Conservation (phyloP, 2,888 invertebrate genomes). For the Andrena camellia region DNA sequence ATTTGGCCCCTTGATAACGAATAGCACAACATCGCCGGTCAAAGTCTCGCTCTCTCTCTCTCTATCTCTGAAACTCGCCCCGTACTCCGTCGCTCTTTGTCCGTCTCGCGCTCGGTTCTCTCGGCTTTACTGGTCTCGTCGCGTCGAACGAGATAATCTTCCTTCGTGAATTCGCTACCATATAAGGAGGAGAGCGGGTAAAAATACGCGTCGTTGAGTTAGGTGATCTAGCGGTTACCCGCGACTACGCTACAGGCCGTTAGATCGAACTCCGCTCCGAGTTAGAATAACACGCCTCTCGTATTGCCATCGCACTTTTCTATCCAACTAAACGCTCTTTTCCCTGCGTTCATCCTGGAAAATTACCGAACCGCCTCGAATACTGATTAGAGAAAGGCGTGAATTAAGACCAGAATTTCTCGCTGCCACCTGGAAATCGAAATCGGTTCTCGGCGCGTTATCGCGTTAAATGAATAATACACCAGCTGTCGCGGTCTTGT, state of each 20-base stretch:
- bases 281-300: not conserved
- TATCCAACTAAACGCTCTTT: not conserved
- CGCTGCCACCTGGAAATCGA: slow-evolving; percentile 50
- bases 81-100: not conserved
- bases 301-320: not conserved
- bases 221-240: slow-evolving; percentile 56
- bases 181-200: slow-evolving; percentile 36
- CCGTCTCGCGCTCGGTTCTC: slow-evolving; percentile 1
- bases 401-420: slow-evolving; percentile 14
- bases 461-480: slow-evolving; percentile 48
- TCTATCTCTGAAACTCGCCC: not conserved
- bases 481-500: slow-evolving; percentile 16
- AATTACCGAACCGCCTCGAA: slow-evolving; percentile 39
- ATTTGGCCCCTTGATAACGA: slow-evolving; percentile 42
- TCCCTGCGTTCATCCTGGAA: slow-evolving; percentile 28
- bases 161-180: slow-evolving; percentile 51
- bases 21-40: slow-evolving; percentile 11
- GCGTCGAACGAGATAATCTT: slow-evolving; percentile 23
- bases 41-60: slow-evolving; percentile 47
- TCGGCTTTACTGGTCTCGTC: not conserved
- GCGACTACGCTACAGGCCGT: slow-evolving; percentile 33
- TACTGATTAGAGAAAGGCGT: slow-evolving; percentile 48
- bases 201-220: slow-evolving; percentile 46
- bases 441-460: slow-evolving; percentile 32
- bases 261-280: slow-evolving; percentile 16